A percentile compares a stretch with the other conserved stretches of the same genome.
These are phyloP conservation scores for Eueides isabella DNA, from an alignment of 1,140 invertebrate species.

Conservation along the genomic window DNA sequence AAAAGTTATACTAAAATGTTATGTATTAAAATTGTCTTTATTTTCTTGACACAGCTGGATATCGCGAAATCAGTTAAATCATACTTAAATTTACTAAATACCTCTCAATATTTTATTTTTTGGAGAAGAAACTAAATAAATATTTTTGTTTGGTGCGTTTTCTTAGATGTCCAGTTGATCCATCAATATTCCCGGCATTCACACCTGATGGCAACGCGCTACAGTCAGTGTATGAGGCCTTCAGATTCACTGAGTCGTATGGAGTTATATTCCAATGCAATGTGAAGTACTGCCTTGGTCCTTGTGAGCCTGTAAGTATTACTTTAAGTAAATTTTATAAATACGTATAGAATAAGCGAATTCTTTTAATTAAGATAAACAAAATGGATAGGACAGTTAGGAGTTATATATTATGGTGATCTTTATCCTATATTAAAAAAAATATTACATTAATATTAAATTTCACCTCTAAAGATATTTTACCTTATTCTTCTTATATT, in stretches of 20 bases:
- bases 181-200: conserved; percentile 95
- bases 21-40: too few relatives aligned
- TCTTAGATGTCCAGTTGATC: conserved; percentile 93
- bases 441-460: neutral
- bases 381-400: too few relatives aligned
- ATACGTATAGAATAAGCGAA: neutral
- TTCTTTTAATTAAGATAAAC: too few relatives aligned
- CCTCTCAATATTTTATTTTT: neutral
- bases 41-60: too few relatives aligned
- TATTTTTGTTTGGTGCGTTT: neutral
- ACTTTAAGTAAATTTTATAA: neutral
- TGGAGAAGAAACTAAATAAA: neutral
- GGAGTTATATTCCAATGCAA: conserved; percentile 99
- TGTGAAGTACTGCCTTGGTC: conserved; percentile 97
- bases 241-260: conserved; percentile 97
- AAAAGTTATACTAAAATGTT: too few relatives aligned
- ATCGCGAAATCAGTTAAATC: neutral
- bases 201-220: conserved; percentile 93
- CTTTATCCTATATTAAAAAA: too few relatives aligned
- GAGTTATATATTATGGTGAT: too few relatives aligned
- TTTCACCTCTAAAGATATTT: neutral
- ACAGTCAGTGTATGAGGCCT: conserved; percentile 96
- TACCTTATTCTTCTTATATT: neutral
- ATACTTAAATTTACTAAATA: neutral
- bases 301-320: conserved; percentile 93